A percentile compares a stretch with the other conserved stretches of the same genome.
Evolutionary conservation across 2,888 invertebrate genomes (phyloP).

Genomic region (Hydropsyche betteni): DNA sequence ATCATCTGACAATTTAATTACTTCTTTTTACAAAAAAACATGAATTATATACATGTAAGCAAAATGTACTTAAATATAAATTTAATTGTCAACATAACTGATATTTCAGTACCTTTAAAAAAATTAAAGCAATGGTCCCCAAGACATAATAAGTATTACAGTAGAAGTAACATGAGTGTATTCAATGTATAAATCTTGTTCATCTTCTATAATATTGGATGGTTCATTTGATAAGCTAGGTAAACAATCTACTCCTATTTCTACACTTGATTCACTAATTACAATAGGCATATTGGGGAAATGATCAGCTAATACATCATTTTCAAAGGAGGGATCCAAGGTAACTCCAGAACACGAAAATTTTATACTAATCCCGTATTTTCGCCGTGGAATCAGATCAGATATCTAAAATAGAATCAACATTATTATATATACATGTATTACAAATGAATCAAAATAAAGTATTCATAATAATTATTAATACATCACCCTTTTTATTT

Average conservation of each 20-base stretch:
- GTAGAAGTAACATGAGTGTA: neutral
- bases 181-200: neutral
- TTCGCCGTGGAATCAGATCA: neutral
- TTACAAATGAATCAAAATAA: neutral
- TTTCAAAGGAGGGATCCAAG: conserved; percentile 31
- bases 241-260: conserved; percentile 53
- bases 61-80: too few relatives aligned
- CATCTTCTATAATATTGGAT: neutral
- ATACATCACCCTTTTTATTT: neutral
- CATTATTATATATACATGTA: neutral
- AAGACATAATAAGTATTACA: neutral
- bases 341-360: conserved; percentile 53
- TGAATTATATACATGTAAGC: too few relatives aligned
- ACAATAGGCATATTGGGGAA: conserved; percentile 53
- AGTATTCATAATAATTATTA: neutral
- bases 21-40: too few relatives aligned
- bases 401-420: conserved; percentile 11
- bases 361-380: conserved; percentile 3
- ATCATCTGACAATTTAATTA: too few relatives aligned
- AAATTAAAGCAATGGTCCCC: neutral
- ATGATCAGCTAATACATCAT: conserved; percentile 34
- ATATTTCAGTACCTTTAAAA: too few relatives aligned
- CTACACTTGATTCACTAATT: conserved; percentile 55
- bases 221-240: neutral
- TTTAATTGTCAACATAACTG: too few relatives aligned